phyloP scores from a whole-genome alignment of 1,140 invertebrate species.

The Whitmania pigra region DNA sequence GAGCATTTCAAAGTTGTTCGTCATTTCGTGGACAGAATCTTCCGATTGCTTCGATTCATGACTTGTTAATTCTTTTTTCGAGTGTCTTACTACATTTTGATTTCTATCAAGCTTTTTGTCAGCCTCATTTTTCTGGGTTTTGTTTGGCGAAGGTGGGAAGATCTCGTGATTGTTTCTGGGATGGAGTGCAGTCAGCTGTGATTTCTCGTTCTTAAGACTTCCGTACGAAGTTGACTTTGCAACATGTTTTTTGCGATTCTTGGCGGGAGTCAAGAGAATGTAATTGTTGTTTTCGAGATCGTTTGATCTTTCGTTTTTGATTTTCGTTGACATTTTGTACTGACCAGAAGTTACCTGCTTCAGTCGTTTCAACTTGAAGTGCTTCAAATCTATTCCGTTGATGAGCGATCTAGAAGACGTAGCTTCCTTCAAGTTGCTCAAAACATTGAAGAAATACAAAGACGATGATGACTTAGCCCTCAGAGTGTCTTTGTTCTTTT shows the following conservation, averaged over 20 bases:
- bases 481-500: slow-evolving; percentile 6
- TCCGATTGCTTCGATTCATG: too few species aligned
- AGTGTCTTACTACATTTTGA: too few species aligned
- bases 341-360: not conserved
- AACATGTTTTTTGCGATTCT: not conserved
- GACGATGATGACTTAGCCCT: not conserved
- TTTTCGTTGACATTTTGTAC: not conserved
- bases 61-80: too few species aligned
- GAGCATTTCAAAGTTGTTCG: too few species aligned
- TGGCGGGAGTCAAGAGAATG: not conserved
- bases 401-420: not conserved
- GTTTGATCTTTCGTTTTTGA: not conserved
- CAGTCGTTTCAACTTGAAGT: slow-evolving; percentile 4
- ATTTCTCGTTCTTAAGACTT: not conserved
- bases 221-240: not conserved
- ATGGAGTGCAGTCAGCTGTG: too few species aligned
- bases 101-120: too few species aligned
- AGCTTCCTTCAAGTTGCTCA: not conserved
- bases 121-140: too few species aligned
- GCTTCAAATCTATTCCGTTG: not conserved
- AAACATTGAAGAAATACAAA: slow-evolving; percentile 10
- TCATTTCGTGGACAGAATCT: too few species aligned
- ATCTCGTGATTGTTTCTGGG: too few species aligned
- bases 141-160: too few species aligned
- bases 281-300: slow-evolving; percentile 11